Base-by-base conservation (phyloP, 2,797 vertebrate genomes). In the Dipus sagitta region DNA sequence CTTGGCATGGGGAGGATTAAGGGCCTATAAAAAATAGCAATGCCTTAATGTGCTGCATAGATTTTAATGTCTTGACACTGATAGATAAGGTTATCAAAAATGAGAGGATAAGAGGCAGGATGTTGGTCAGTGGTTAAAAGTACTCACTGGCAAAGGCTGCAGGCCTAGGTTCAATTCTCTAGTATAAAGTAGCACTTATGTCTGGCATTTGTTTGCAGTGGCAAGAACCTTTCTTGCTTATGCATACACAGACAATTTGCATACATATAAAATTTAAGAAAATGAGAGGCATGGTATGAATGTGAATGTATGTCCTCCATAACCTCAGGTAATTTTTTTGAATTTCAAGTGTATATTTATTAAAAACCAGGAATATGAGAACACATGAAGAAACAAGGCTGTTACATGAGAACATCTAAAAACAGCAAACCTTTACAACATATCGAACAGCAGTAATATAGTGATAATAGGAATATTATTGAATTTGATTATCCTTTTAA, bases 401-500 rank as follows among this genome's bases (percentile, higher is more conserved):
- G 38, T 23, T 76, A 85, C 4, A 58, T 52, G 32, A 54, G n/a
- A 77, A 84, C 38, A 62, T 8, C 20, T 47, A 47, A 80, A 87
- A 88, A 58, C 15, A 67, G 24, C 20, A 92, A 65, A 60, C 8
- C 42, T 70, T 38, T 30, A 47, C 11, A n/a, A 72, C n/a, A 47
- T 34, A 64, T 8, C 77, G 34, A 90, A 81, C 28, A 90, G 34
- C 34, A 65, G n/a, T 42, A 32, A 30, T 15, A 84, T 76, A 71
- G 17, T 68, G 42, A 54, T 30, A 42, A 86, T 2, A 80, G 79
- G 6, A 91, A 71, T 5, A 77, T 34, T 91, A 26, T 62, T 89
- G 24, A 79, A 67, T 71, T 94, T 92, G 85, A 17, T 62, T 62
- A 32, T 64, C 8, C 76, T 34, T 72, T 94, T 84, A 8, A 95